Evolutionary conservation across 2,113 vertebrate species (phyloP).

Genomic region (Heloderma charlesbogerti): DNA sequence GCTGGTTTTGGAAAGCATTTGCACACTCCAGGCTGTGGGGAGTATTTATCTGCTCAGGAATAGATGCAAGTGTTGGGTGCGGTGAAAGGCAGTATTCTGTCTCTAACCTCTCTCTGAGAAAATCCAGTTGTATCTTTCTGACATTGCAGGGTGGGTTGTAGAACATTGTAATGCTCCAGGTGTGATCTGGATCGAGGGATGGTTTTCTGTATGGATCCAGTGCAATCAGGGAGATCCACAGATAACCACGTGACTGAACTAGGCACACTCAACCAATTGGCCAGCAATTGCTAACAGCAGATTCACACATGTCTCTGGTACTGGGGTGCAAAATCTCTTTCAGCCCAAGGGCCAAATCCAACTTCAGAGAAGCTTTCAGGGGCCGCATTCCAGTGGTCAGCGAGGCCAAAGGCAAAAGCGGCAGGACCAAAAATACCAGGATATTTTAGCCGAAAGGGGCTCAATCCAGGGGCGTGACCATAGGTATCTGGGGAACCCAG

Average conservation of each 20-base stretch:
- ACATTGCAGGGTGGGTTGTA: neutral
- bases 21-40: neutral
- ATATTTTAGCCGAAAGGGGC: too few relatives aligned
- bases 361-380: too few relatives aligned
- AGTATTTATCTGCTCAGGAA: neutral
- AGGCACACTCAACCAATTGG: neutral
- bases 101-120: neutral
- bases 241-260: neutral
- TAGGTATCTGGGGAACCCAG: too few relatives aligned
- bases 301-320: neutral
- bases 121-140: neutral
- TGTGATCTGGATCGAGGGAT: neutral
- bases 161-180: neutral
- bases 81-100: neutral
- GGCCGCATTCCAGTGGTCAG: too few relatives aligned
- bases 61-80: neutral
- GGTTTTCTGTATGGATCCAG: neutral
- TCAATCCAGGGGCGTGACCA: too few relatives aligned
- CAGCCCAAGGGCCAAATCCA: too few relatives aligned
- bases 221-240: neutral
- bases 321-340: neutral
- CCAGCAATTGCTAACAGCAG: neutral
- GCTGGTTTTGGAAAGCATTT: slow-evolving; percentile 9
- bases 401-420: too few relatives aligned
- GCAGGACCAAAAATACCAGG: too few relatives aligned